Percentiles rank a stretch among this genome's conserved stretches.
phyloP scores from a whole-genome alignment of 1,140 invertebrate genomes.

The Zaprionus camerounensis region DNA sequence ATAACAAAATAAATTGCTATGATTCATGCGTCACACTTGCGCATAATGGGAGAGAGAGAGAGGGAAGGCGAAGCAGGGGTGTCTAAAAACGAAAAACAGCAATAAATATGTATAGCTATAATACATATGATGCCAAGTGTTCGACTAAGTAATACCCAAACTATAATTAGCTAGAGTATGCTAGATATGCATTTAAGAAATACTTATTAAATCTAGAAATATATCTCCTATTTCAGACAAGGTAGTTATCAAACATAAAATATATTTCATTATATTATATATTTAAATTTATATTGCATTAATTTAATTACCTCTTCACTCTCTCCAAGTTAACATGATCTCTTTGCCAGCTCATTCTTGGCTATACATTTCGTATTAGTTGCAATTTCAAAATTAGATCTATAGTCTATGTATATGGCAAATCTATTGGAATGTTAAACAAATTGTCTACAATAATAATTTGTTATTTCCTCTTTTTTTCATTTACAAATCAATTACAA shows the following conservation, averaged over 20 bases:
- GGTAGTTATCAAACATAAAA: no score
- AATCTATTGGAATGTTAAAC: background rate
- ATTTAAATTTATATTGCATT: background rate
- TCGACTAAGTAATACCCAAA: slow-evolving; percentile 30
- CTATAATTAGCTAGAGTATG: background rate
- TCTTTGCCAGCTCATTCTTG: background rate
- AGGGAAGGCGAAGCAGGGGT: slow-evolving; percentile 17
- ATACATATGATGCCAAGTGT: slow-evolving; percentile 5
- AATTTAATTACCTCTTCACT: background rate
- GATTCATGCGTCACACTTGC: slow-evolving; percentile 78
- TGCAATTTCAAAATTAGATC: background rate
- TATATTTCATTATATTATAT: background rate
- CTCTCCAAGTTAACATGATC: background rate
- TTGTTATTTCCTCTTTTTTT: background rate
- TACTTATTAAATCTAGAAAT: background rate
- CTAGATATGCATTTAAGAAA: background rate
- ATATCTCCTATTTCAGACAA: background rate
- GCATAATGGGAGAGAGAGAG: slow-evolving; percentile 61
- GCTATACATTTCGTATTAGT: background rate
- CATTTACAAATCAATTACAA: background rate
- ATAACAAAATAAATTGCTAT: slow-evolving; percentile 51
- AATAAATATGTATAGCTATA: slow-evolving; percentile 20
- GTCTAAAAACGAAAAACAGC: slow-evolving; percentile 29
- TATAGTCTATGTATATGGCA: background rate
- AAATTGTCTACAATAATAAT: background rate